Percentiles rank a stretch among this genome's conserved stretches.
These are phyloP conservation scores for Astyanax mexicanus DNA, from an alignment of 2,797 vertebrate genomes.

Conservation along the genomic window DNA sequence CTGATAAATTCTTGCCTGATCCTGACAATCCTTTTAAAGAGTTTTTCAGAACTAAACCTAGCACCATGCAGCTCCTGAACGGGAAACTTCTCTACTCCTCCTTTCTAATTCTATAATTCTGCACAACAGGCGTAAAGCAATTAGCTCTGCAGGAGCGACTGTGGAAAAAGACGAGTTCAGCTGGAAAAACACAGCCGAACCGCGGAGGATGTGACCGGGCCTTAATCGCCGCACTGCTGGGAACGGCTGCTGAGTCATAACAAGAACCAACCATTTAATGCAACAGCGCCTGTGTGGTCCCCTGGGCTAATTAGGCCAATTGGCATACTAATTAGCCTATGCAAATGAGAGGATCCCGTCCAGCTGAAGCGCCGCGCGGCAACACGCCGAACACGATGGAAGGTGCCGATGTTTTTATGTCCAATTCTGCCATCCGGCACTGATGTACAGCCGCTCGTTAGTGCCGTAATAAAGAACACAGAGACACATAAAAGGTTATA, in stretches of 20 bases:
- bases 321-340: slow-evolving; percentile 97
- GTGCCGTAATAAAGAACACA: slow-evolving; percentile 98
- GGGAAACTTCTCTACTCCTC: too few species aligned
- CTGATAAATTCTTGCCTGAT: too few species aligned
- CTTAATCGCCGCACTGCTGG: slow-evolving; percentile 78
- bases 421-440: slow-evolving; percentile 76
- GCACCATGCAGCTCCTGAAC: too few species aligned
- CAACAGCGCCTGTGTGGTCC: slow-evolving; percentile 98
- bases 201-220: slow-evolving; percentile 41
- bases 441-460: slow-evolving; percentile 97
- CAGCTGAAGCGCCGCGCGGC: slow-evolving; percentile 69
- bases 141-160: slow-evolving; percentile 9
- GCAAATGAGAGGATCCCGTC: slow-evolving; percentile 81
- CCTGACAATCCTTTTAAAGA: too few species aligned
- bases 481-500: slow-evolving; percentile 99
- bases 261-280: slow-evolving; percentile 87
- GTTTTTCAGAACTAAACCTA: too few species aligned
- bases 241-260: slow-evolving; percentile 79
- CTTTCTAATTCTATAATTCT: not conserved
- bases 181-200: slow-evolving; percentile 1
- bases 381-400: slow-evolving; percentile 15
- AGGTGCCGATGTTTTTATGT: slow-evolving; percentile 85
- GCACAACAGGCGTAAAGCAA: slow-evolving; percentile 12
- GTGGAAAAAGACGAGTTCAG: not conserved
- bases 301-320: slow-evolving; percentile 96